Base-by-base conservation (phyloP, 2,888 invertebrate genomes). In the Hemicrepidius hirtus region DNA sequence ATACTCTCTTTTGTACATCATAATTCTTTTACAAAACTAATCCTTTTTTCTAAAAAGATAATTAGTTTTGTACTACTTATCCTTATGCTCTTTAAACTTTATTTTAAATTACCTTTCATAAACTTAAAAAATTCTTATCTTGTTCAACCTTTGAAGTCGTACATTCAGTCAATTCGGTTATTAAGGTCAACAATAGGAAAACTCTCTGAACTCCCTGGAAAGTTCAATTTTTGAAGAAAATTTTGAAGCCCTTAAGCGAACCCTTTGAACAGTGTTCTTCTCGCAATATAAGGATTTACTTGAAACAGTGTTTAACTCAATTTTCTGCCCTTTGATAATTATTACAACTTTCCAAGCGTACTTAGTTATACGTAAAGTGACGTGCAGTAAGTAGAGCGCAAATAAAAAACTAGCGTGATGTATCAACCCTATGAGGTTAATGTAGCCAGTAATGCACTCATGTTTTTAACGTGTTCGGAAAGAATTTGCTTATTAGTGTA, bases 241-340 rank as follows among this genome's bases (percentile, higher is more conserved):
- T 49, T 49, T 21, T 21, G 20, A 49, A 49, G 49, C 21, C 49
- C 21, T 49, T 12, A 12, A 12, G 49, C 49, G 12, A 49, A 49
- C 20, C 21, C 49, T 49, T 49, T 49, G 49, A 21, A 49, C 13
- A 1, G n/a, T 18, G 12, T 3, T 10, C 21, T 12, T 3, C 12
- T 21, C 7, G 21, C 49, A 49, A 21, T 0, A 12, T 2, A 12
- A 21, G 21, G 21, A 49, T 49, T 49, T 49, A 49, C 49, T 49
- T 21, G 12, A 1, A 21, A 12, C 20, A 13, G 13, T 20, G 10
- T 49, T 6, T 53, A 53, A 24, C 53, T 53, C 12, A 4, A 53
- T 53, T 53, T 24, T 28, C 49, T 49, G 49, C 12, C 18, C 53
- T 53, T 53, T 53, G 28, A 28, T 53, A 53, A 53, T 53, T 53